Evolutionary conservation across 2,113 vertebrate species (phyloP), one percentile per base, ranked within the genome.

Genomic region (Cottus gobio): DNA sequence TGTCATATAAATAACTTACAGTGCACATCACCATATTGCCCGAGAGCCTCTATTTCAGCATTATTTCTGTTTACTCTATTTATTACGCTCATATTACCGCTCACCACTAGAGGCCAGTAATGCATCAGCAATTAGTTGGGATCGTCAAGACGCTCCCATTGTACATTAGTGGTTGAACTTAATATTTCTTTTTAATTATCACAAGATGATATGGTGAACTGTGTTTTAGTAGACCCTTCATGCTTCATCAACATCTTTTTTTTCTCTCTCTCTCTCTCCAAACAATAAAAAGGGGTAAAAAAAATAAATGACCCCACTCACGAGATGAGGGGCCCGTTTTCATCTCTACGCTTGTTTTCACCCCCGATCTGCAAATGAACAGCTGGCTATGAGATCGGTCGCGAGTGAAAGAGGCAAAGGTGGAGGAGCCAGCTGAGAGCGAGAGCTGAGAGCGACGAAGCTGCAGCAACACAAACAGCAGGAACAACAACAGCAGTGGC

Each of bases 31-130:
- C 31, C n/a, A 13, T 13, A 22, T 58, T 72, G 80, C 67, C 24
- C 52, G 22, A 79, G 50, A 57, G 61, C 52, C 78, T 73, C 63
- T 48, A 30, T 42, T 82, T 73, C 36, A 62, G 36, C 63, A 57
- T 78, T 54, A 64, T 34, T 66, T 34, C 87, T 72, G 80, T 84
- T 87, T 83, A 31, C 72, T 73, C 77, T 58, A 30, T 71, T 61
- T 52, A 68, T 79, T 75, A 65, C 39, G 12, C 76, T 56, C 20
- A 20, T 69, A 37, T 50, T 13, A 37, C 12, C 0, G 0, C 22
- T 58, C 3, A 48, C 91, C 93, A 88, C 92, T 86, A 94, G 93
- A 93, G 91, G 91, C 85, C 93, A 93, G 89, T 93, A 77, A 91
- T 85, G 78, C 78, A 87, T 67, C 79, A 87, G 61, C 63, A 80